phyloP scores from a whole-genome alignment of 2,113 vertebrate genomes.

The Daboia siamensis region DNA sequence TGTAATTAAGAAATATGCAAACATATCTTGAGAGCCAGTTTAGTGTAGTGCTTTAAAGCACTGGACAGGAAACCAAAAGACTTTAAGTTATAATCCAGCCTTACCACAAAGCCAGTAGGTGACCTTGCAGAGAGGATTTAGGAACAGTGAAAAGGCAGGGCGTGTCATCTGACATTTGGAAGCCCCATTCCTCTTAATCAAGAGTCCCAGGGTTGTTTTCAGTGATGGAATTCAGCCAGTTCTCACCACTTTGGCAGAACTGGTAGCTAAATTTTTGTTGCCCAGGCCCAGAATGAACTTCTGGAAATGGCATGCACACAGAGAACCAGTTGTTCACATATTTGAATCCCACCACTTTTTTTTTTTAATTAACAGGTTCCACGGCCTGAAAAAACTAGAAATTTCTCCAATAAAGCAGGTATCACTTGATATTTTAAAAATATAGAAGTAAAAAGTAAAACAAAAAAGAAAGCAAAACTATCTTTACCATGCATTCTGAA shows the following conservation, averaged over 20 bases:
- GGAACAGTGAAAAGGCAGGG: neutral
- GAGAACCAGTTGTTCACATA: no score
- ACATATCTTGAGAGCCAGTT: neutral
- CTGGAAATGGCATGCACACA: no score
- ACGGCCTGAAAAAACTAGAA: neutral
- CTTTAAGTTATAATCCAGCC: neutral
- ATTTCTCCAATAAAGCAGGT: neutral
- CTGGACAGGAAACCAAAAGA: neutral
- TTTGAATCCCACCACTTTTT: no score
- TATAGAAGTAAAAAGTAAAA: conserved; percentile 14
- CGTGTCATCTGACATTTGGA: neutral
- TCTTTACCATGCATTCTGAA: conserved; percentile 62
- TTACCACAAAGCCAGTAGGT: neutral
- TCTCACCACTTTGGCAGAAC: no score
- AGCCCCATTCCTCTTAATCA: neutral
- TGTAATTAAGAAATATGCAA: neutral
- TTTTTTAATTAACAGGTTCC: neutral
- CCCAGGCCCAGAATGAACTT: no score
- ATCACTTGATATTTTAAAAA: neutral
- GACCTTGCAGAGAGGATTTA: neutral
- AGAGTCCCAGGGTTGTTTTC: neutral
- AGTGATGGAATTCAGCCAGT: no score
- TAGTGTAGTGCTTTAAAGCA: neutral
- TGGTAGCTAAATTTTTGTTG: no score
- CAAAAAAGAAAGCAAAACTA: conserved; percentile 2